Percentiles rank a stretch among this genome's conserved stretches.
phyloP scores from a whole-genome alignment of 2,113 vertebrate species.

The Chaetodon trifascialis region DNA sequence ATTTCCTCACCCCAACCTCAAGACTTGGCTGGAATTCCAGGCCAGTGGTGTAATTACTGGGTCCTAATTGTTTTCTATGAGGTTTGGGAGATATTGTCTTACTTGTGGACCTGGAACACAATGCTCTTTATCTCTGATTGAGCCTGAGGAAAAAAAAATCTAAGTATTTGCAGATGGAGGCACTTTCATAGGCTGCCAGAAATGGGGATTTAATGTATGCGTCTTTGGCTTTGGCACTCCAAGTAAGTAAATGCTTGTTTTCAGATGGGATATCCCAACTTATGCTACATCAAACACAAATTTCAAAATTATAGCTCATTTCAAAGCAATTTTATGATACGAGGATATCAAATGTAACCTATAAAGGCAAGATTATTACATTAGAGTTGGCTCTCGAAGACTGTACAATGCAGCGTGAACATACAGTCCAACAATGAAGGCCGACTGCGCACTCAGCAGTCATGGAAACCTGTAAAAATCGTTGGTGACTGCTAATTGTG shows the following conservation, averaged over 20 bases:
- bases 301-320: conserved; percentile 64
- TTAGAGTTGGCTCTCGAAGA: conserved; percentile 43
- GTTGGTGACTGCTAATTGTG: conserved; percentile 25
- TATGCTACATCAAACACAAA: conserved; percentile 61
- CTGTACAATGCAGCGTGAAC: conserved; percentile 4
- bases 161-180: conserved; percentile 81
- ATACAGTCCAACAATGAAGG: neutral
- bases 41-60: conserved; percentile 72
- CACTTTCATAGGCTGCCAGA: conserved; percentile 73
- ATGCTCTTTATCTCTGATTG: conserved; percentile 78
- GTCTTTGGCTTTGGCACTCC: conserved; percentile 68
- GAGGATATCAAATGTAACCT: conserved; percentile 59
- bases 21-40: conserved; percentile 69
- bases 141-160: conserved; percentile 57
- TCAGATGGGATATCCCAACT: conserved; percentile 62
- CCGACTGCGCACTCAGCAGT: conserved; percentile 20
- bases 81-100: conserved; percentile 78
- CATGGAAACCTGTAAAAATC: neutral
- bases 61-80: conserved; percentile 79
- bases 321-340: conserved; percentile 47
- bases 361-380: conserved; percentile 49
- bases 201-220: conserved; percentile 75
- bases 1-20: conserved; percentile 38
- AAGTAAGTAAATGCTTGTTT: conserved; percentile 66
- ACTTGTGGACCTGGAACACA: conserved; percentile 71